Percentiles rank a stretch among this genome's conserved stretches.
Conservation (phyloP, 1,140 invertebrate genomes). For the Melanaphis sacchari region DNA sequence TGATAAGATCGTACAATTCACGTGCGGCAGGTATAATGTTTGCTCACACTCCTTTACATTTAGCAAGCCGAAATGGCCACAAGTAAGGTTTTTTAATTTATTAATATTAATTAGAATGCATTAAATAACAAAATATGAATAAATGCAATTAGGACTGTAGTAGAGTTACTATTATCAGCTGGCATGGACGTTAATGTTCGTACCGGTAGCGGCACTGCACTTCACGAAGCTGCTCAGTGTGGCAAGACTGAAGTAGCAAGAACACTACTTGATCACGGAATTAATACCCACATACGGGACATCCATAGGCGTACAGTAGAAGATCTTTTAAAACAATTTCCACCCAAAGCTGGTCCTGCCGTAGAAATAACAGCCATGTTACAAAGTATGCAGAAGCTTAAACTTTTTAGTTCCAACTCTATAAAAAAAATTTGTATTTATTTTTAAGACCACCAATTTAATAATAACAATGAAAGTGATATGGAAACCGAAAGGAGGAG, state of each 20-base stretch:
- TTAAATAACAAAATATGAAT: background rate
- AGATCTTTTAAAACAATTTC: slow-evolving; percentile 85
- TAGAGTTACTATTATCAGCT: slow-evolving; percentile 80
- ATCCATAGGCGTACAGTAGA: slow-evolving; percentile 82
- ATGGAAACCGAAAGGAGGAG: slow-evolving; percentile 55
- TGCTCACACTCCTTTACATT: slow-evolving; percentile 88
- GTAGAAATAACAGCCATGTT: slow-evolving; percentile 60
- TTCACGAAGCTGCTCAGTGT: slow-evolving; percentile 94
- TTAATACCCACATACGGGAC: slow-evolving; percentile 81
- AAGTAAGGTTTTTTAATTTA: slow-evolving; percentile 67
- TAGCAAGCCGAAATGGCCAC: slow-evolving; percentile 93
- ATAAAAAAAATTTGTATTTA: background rate
- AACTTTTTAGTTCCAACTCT: background rate
- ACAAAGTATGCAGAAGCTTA: slow-evolving; percentile 10
- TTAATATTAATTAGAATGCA: background rate
- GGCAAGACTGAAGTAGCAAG: slow-evolving; percentile 91
- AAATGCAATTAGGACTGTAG: slow-evolving; percentile 73
- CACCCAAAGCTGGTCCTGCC: slow-evolving; percentile 83
- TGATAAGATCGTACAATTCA: slow-evolving; percentile 74
- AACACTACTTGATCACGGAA: slow-evolving; percentile 80
- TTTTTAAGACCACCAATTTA: slow-evolving; percentile 28
- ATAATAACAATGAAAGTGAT: slow-evolving; percentile 53
- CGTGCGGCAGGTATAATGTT: slow-evolving; percentile 67
- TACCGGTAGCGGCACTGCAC: slow-evolving; percentile 86
- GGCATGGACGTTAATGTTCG: slow-evolving; percentile 90